Conservation (phyloP, 2,797 vertebrate genomes). For the Falco peregrinus region DNA sequence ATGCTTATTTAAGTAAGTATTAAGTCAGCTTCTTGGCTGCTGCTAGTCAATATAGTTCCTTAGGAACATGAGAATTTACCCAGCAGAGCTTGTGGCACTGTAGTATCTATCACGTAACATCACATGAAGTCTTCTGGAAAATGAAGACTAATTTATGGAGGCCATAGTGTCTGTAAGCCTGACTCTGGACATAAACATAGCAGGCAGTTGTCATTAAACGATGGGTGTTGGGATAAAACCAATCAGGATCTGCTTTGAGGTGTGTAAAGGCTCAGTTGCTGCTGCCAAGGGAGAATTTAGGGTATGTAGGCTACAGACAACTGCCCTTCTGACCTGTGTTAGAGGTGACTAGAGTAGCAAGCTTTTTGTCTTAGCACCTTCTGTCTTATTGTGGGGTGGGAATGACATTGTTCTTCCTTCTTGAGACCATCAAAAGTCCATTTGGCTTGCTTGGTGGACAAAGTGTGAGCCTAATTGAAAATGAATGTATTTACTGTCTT, state of each 20-base stretch:
- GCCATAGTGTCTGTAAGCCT: neutral
- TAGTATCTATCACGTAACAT: neutral
- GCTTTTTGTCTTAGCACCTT: neutral
- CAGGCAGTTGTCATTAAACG: neutral
- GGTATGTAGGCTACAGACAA: neutral
- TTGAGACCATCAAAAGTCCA: neutral
- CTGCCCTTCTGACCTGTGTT: neutral
- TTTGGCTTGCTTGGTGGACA: neutral
- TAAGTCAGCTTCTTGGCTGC: neutral
- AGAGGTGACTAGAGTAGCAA: neutral
- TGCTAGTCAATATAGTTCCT: neutral
- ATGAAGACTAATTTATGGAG: neutral
- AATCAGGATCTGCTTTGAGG: neutral
- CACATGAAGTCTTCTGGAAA: neutral
- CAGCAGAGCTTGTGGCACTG: neutral
- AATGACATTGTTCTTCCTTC: neutral
- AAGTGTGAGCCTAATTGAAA: neutral
- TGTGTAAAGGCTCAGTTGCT: neutral
- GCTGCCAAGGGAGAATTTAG: neutral
- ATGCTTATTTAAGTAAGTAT: neutral
- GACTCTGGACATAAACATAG: neutral
- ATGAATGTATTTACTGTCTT: neutral
- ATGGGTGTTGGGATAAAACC: neutral
- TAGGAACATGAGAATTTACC: neutral
- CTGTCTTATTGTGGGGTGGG: neutral